Evolutionary conservation across 2,113 vertebrate genomes (phyloP), one percentile per base, ranked within the genome.

Genomic region (Heteronetta atricapilla): DNA sequence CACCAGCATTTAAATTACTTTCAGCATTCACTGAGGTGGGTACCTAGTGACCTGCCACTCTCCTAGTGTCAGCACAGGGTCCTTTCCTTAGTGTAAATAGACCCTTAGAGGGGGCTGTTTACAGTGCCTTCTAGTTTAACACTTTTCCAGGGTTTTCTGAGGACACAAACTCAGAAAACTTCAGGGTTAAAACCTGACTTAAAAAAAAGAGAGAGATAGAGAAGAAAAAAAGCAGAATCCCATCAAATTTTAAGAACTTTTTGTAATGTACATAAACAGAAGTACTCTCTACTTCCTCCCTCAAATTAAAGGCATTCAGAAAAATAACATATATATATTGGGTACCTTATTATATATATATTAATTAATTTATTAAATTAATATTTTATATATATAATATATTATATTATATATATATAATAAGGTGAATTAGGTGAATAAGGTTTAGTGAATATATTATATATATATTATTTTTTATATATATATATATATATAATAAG

Each of bases 271-370:
- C 90, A 93, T 92, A 89, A 96, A 92, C 77, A 75, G 46, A 90
- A 96, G 94, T 67, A 31, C 73, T 93, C 94, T 96, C 94, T 40
- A 50, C 58, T 88, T 75, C 29, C 36, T 93, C 64, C 77, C 72
- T 18, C 44, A 81, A 96, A 96, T 90, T 81, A 97, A 95, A 96
- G 29, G 31, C 91, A 90, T 97, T 97, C 96, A 98, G 96, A 97
- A 97, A 97, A 97, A 94, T 95, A 94, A 94, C 76, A 92, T 48
- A 67, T 68, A 52, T 88, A 36, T 81, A 25, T 93, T 21, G n/a
- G n/a, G n/a, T n/a, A n/a, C n/a, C n/a, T n/a, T n/a, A n/a, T n/a
- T n/a, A n/a, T n/a, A n/a, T n/a, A n/a, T n/a, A n/a, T n/a, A n/a
- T n/a, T n/a, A n/a, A n/a, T n/a, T n/a, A n/a, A n/a, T n/a, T n/a